Conservation (phyloP, 2,888 invertebrate species). For the Anthoptus insignis region DNA sequence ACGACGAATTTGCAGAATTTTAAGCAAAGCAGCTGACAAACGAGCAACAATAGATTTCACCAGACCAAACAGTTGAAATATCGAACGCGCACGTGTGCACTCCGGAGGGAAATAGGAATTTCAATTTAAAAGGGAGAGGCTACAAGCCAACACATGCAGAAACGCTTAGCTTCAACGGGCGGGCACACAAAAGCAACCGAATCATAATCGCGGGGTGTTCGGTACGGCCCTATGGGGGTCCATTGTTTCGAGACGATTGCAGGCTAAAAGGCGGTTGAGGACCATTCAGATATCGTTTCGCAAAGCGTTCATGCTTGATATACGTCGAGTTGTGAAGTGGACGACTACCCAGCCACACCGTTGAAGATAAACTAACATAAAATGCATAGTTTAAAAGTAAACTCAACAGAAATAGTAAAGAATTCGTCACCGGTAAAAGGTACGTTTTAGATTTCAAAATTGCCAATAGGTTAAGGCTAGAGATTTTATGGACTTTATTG, state of each 20-base stretch:
- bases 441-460: no score
- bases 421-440: no score
- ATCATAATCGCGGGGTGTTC: conserved; percentile 36
- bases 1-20: no score
- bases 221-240: conserved; percentile 37
- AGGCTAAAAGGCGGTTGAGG: conserved; percentile 50
- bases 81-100: conserved; percentile 19
- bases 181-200: conserved; percentile 31
- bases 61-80: conserved; percentile 2
- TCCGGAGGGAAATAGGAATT: conserved; percentile 30
- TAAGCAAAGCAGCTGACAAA: conserved; percentile 6
- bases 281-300: conserved; percentile 50
- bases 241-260: conserved; percentile 52
- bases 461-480: no score
- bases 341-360: conserved; percentile 5
- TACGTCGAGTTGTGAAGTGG: conserved; percentile 26
- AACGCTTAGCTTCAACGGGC: conserved; percentile 18
- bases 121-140: conserved; percentile 26
- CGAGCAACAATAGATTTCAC: not conserved
- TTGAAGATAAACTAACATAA: no score
- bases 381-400: no score
- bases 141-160: conserved; percentile 8
- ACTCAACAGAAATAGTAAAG: no score
- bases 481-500: no score
- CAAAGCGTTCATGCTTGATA: conserved; percentile 40